Base-by-base conservation (phyloP, 2,797 vertebrate species). In the Cyprinodon diabolis region DNA sequence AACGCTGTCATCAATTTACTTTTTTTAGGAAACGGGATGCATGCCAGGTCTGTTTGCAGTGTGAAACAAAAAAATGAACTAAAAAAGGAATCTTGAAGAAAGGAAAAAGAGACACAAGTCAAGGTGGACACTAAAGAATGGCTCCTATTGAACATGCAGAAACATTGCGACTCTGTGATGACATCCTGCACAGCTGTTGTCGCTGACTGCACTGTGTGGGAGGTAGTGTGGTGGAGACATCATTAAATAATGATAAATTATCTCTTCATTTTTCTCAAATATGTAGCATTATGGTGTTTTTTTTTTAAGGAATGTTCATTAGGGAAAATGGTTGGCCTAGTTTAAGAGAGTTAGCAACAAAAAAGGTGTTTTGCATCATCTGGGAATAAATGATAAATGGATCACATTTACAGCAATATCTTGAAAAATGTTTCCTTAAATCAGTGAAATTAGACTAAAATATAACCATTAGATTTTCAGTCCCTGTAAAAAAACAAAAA, bases 171-270 rank as follows among this genome's bases (percentile, higher is more conserved):
- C 49, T 35, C 75, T 69, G 75, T 66, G 82, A 45, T 87, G 78
- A 80, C 74, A 88, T 84, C 58, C 55, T 19, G 71, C 88, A 86
- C 89, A 90, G 91, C 86, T 92, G 92, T 87, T 89, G 83, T 87
- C 66, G 45, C 78, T 79, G 87, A 84, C 84, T 86, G 86, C 84
- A 63, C 84, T 83, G 71, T 84, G 87, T 83, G 87, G 84, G 87
- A 81, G 84, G 79, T 43, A 68, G 78, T 81, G 76, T 92, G 87
- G 80, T 84, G 67, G 83, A 80, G 81, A 90, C 79, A 88, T 89
- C 85, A 88, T 92, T 93, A 92, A 93, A 93, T 92, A 87, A 93
- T 92, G 91, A 93, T 93, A 72, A 92, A 93, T 93, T 85, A 93
- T 92, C 86, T 73, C 86, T 85, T 86, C 87, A 75, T 81, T 84